A percentile compares a stretch with the other conserved stretches of the same genome.
These are phyloP conservation scores for Phalacrocorax pelagicus DNA, from an alignment of 2,113 vertebrate species.

Conservation along the genomic window DNA sequence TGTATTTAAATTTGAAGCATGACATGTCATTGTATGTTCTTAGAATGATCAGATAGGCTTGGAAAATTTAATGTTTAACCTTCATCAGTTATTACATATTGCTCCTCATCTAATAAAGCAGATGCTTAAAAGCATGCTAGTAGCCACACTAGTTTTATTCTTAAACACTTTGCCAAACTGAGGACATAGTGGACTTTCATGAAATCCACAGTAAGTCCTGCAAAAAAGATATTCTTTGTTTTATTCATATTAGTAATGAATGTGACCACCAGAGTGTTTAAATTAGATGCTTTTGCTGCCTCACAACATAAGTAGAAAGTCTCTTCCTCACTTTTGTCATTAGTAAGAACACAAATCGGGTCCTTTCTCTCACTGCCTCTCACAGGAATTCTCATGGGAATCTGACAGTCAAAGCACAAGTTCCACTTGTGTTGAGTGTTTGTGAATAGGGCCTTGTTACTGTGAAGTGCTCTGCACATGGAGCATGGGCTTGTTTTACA, in stretches of 20 bases:
- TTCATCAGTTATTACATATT: constrained; percentile 33
- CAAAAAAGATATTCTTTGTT: neutral
- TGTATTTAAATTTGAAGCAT: constrained; percentile 50
- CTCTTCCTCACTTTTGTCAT: neutral
- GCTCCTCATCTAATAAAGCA: neutral
- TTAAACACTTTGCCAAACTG: neutral
- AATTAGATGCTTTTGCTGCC: neutral
- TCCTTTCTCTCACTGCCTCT: neutral
- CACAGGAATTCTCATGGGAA: neutral
- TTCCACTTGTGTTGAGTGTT: neutral
- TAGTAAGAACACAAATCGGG: neutral
- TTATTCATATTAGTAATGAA: neutral
- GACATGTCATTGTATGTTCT: constrained; percentile 4
- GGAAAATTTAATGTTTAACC: constrained; percentile 26
- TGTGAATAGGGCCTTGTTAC: neutral
- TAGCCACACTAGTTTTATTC: neutral
- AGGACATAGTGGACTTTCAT: neutral
- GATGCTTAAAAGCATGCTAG: neutral
- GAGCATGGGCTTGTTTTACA: neutral
- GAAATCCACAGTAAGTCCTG: neutral
- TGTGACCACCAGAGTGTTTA: neutral
- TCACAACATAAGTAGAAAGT: neutral
- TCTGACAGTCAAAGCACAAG: neutral
- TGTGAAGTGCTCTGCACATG: neutral
- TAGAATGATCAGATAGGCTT: neutral